Evolutionary conservation across 2,113 vertebrate species (phyloP).

Genomic region (Prionailurus viverrinus): DNA sequence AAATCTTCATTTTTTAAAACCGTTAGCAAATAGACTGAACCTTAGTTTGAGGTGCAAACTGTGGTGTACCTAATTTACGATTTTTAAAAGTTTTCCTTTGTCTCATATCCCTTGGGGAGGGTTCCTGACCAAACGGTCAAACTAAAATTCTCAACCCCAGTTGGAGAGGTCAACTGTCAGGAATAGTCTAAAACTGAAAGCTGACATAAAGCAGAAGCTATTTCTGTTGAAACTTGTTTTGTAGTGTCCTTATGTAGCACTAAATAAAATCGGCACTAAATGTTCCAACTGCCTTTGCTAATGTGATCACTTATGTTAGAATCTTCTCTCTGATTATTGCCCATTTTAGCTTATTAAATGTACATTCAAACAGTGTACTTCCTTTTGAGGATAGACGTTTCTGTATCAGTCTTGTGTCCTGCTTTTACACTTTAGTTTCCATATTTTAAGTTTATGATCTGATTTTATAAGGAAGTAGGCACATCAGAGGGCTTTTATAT

Average conservation of each 20-base stretch:
- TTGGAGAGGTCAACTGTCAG: neutral
- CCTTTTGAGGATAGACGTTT: neutral
- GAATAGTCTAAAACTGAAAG: conserved; percentile 6
- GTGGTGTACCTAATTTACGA: neutral
- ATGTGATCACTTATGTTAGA: neutral
- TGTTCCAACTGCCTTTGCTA: neutral
- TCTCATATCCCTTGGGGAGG: neutral
- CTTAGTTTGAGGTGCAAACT: neutral
- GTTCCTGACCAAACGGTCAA: neutral
- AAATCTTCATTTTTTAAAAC: neutral
- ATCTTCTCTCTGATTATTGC: conserved; percentile 6
- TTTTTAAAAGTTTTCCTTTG: neutral
- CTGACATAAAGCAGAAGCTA: neutral
- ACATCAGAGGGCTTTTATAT: neutral
- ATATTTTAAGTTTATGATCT: neutral
- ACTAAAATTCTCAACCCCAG: neutral
- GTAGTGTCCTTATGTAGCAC: neutral
- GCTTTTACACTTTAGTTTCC: neutral
- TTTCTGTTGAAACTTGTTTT: conserved; percentile 50
- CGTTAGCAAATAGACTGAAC: neutral
- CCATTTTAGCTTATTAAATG: neutral
- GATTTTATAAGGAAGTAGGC: neutral
- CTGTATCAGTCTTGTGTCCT: neutral
- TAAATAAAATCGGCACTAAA: conserved; percentile 6
- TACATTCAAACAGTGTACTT: neutral